phyloP scores from a whole-genome alignment of 2,888 invertebrate genomes.

The Philonicus albiceps region DNA sequence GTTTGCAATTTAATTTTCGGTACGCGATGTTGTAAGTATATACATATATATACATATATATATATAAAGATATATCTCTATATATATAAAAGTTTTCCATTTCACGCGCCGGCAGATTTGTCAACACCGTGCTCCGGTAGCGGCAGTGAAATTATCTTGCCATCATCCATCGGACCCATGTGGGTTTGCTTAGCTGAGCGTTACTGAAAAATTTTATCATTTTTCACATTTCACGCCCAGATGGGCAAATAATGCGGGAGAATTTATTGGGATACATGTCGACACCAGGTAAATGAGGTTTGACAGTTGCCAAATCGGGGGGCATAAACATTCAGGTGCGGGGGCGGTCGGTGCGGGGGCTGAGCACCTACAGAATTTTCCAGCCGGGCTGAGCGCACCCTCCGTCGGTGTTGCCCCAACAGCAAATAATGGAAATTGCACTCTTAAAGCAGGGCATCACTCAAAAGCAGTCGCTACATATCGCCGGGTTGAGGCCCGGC shows the following conservation, averaged over 20 bases:
- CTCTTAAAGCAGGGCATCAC: neutral
- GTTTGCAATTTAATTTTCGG: slow-evolving; percentile 39
- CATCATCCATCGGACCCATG: slow-evolving; percentile 34
- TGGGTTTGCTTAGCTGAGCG: slow-evolving; percentile 34
- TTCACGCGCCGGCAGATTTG: slow-evolving; percentile 45
- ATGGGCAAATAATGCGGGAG: slow-evolving; percentile 47
- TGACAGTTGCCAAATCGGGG: slow-evolving; percentile 41
- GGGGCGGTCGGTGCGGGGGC: too few species aligned
- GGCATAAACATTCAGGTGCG: neutral
- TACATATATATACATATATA: too few species aligned
- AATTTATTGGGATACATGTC: slow-evolving; percentile 45
- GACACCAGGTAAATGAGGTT: slow-evolving; percentile 43
- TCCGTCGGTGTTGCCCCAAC: neutral
- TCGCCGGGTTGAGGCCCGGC: neutral
- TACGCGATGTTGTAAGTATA: neutral
- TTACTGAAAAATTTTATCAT: slow-evolving; percentile 47
- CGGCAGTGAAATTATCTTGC: slow-evolving; percentile 17
- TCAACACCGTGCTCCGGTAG: slow-evolving; percentile 39
- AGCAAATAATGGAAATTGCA: slow-evolving; percentile 33
- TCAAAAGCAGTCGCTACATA: neutral
- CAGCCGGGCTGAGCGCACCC: neutral
- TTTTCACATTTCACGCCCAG: slow-evolving; percentile 48
- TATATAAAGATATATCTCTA: too few species aligned
- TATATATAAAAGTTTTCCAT: slow-evolving; percentile 45
- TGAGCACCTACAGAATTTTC: neutral